Conservation (phyloP, 2,888 invertebrate genomes). For the Catotricha subobsoleta region DNA sequence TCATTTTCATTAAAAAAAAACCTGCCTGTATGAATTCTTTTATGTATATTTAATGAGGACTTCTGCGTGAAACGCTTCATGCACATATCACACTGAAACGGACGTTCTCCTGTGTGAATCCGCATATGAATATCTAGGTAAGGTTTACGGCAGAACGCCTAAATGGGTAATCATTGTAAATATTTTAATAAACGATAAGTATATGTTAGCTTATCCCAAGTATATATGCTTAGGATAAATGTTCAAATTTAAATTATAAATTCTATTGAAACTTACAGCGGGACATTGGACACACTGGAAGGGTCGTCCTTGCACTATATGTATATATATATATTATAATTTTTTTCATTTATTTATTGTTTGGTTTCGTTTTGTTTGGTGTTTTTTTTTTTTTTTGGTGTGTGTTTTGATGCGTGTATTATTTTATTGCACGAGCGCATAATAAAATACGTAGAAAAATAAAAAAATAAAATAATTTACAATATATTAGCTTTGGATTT, state of each 20-base stretch:
- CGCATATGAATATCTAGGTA: slow-evolving; percentile 37
- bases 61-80: slow-evolving; percentile 65
- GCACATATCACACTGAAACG: slow-evolving; percentile 19
- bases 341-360: no score
- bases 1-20: slow-evolving; percentile 14
- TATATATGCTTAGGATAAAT: no score
- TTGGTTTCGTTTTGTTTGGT: no score
- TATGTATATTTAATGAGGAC: slow-evolving; percentile 64
- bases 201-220: no score
- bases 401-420: not conserved
- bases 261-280: no score
- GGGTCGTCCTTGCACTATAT: slow-evolving; percentile 14
- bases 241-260: no score
- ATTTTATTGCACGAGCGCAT: not conserved
- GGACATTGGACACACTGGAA: slow-evolving; percentile 37
- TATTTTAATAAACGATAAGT: no score
- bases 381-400: not conserved
- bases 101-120: slow-evolving; percentile 20
- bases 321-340: not conserved
- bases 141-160: slow-evolving; percentile 37
- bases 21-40: slow-evolving; percentile 54
- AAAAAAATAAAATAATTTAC: not conserved
- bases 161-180: no score
- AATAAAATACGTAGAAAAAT: not conserved
- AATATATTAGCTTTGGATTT: not conserved